These are phyloP conservation scores for Cottus gobio DNA, from an alignment of 2,113 vertebrate species.

Conservation along the genomic window DNA sequence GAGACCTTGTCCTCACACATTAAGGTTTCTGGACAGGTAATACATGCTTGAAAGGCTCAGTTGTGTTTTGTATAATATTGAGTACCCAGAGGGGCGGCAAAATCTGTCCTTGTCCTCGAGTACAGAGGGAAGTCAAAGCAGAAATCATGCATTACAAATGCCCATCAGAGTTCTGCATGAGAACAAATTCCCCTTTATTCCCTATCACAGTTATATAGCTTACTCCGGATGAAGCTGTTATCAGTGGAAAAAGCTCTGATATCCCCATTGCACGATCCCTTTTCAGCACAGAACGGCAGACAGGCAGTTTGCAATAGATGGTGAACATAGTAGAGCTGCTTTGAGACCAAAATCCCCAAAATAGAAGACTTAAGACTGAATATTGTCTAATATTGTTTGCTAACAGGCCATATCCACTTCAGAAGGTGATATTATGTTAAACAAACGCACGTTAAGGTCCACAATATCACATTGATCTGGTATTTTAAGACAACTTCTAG, in stretches of 20 bases:
- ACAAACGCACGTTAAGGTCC: neutral
- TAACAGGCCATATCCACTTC: neutral
- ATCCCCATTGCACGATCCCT: neutral
- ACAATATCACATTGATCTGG: neutral
- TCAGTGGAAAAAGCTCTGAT: neutral
- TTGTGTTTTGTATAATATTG: conserved; percentile 14
- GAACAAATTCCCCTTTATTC: conserved; percentile 6
- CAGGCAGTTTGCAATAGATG: too few species aligned
- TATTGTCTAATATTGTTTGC: too few species aligned
- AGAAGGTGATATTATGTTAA: neutral
- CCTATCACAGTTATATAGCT: neutral
- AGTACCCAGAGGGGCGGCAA: neutral
- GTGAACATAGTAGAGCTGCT: neutral
- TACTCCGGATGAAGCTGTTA: neutral
- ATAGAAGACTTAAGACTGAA: neutral
- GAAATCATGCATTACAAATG: conserved; percentile 7
- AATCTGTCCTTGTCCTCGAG: conserved; percentile 1
- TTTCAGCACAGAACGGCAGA: neutral
- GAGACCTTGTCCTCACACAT: conserved; percentile 13
- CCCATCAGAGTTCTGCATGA: neutral
- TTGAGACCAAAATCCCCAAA: neutral
- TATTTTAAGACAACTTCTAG: neutral
- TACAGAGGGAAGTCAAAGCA: conserved; percentile 6
- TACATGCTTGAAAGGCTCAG: conserved; percentile 21
- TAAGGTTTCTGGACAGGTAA: conserved; percentile 9